phyloP scores from a whole-genome alignment of 2,888 invertebrate species.

The Zele albiditarsus region DNA sequence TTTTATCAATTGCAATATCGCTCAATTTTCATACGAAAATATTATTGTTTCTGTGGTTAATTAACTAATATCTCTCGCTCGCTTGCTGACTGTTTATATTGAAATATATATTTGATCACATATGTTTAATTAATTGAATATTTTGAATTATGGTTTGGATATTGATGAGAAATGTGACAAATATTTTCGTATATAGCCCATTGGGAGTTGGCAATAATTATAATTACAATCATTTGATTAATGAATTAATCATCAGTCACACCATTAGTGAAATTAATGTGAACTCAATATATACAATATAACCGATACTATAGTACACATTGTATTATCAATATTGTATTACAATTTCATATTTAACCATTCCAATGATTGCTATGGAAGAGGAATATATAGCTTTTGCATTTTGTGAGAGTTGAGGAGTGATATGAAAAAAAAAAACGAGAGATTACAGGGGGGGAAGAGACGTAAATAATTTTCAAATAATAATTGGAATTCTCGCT shows the following conservation, averaged over 20 bases:
- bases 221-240: constrained; percentile 52
- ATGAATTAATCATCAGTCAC: constrained; percentile 63
- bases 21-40: not conserved
- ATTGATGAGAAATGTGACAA: constrained; percentile 14
- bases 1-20: not conserved
- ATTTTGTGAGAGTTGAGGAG: not conserved
- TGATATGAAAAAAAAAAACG: too few species aligned
- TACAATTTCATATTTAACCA: constrained; percentile 18
- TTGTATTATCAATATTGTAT: constrained; percentile 22
- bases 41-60: not conserved
- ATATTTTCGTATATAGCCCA: not conserved
- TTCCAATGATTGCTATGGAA: constrained; percentile 11
- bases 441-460: too few species aligned
- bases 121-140: constrained; percentile 27
- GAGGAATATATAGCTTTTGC: not conserved
- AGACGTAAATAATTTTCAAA: too few species aligned
- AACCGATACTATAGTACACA: not conserved
- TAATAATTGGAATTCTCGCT: too few species aligned
- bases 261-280: constrained; percentile 67
- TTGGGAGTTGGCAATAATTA: not conserved
- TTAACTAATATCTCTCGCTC: not conserved
- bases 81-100: too few species aligned
- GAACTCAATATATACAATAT: constrained; percentile 44
- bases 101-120: not conserved
- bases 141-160: constrained; percentile 25